phyloP scores from a whole-genome alignment of 2,888 invertebrate genomes.

The Brachyptera putata region DNA sequence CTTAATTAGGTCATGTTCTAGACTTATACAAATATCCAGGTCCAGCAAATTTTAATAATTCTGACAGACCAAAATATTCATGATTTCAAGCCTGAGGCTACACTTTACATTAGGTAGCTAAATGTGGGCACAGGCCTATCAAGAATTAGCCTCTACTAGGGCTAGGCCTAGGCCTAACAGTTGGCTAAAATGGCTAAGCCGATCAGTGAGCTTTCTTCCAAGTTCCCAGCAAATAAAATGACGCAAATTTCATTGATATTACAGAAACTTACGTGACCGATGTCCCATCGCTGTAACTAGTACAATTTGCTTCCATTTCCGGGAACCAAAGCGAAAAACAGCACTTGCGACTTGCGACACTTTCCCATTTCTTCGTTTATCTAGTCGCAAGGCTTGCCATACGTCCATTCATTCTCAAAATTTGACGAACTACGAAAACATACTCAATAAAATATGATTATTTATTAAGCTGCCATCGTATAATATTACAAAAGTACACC shows the following conservation, averaged over 20 bases:
- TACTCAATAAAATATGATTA: background rate
- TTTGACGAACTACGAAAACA: slow-evolving; percentile 4
- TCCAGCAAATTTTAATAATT: too few relatives aligned
- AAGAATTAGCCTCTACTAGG: background rate
- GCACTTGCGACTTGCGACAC: slow-evolving; percentile 26
- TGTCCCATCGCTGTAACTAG: background rate
- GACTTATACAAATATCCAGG: too few relatives aligned
- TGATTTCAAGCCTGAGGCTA: too few relatives aligned
- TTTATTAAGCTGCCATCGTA: too few relatives aligned
- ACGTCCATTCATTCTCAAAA: slow-evolving; percentile 25
- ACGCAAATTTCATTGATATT: too few relatives aligned
- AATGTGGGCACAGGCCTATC: too few relatives aligned
- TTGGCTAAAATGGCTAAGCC: too few relatives aligned
- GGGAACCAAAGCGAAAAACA: slow-evolving; percentile 20
- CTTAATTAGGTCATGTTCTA: too few relatives aligned
- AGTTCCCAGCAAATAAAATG: too few relatives aligned
- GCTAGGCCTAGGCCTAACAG: background rate
- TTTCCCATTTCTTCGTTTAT: slow-evolving; percentile 29
- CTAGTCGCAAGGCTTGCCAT: slow-evolving; percentile 26
- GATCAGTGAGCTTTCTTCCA: too few relatives aligned
- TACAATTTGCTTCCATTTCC: slow-evolving; percentile 9
- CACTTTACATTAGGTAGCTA: too few relatives aligned
- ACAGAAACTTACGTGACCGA: slow-evolving; percentile 14
- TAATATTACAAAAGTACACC: background rate
- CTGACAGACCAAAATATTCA: too few relatives aligned